Conservation (phyloP, 2,888 invertebrate species). For the Phorcus lineatus region DNA sequence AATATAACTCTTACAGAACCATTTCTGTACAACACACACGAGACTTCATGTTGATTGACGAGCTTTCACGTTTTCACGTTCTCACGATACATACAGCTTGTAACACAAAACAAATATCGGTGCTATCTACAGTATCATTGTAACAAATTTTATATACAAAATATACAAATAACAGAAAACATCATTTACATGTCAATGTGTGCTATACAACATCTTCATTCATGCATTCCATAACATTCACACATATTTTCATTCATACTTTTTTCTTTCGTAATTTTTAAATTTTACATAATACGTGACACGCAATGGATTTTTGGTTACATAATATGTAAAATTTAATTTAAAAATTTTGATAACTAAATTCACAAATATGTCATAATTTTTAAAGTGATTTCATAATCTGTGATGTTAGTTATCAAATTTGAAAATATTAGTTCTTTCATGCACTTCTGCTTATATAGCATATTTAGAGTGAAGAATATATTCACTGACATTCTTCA, state of each 20-base stretch:
- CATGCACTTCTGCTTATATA: slow-evolving; percentile 15
- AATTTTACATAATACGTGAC: no score
- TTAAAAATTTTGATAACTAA: no score
- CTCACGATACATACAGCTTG: no score
- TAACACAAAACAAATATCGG: not conserved
- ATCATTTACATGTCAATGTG: slow-evolving; percentile 9
- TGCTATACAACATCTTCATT: not conserved
- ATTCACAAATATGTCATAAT: no score
- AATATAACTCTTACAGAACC: slow-evolving; percentile 22
- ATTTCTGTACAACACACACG: slow-evolving; percentile 6
- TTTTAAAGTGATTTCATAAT: no score
- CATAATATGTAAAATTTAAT: no score
- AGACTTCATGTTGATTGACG: not conserved
- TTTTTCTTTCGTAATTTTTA: not conserved
- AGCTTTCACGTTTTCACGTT: not conserved
- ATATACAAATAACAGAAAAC: slow-evolving; percentile 13
- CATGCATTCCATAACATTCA: not conserved
- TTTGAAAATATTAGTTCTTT: no score
- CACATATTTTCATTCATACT: not conserved
- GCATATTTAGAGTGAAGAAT: slow-evolving; percentile 24
- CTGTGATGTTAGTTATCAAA: no score
- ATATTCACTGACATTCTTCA: slow-evolving; percentile 8
- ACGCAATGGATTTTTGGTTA: no score
- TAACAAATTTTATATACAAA: slow-evolving; percentile 19
- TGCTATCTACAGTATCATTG: slow-evolving; percentile 13